Conservation (phyloP, 1,140 invertebrate genomes). For the Phocides pigmalion region DNA sequence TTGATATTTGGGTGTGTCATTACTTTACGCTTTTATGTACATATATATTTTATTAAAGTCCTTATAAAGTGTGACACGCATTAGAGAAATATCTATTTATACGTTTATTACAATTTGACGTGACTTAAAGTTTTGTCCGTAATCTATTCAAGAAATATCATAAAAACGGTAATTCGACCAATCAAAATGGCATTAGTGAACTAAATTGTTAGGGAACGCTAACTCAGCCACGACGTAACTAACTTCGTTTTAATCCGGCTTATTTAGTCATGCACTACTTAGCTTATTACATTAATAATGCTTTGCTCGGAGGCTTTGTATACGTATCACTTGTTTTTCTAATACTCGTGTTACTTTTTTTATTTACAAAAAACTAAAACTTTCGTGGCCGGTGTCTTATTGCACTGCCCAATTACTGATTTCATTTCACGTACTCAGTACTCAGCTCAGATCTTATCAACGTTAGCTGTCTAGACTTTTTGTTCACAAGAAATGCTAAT, state of each 20-base stretch:
- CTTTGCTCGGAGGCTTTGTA: conserved; percentile 32
- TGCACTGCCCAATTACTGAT: conserved; percentile 42
- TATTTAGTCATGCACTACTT: conserved; percentile 57
- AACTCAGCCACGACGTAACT: conserved; percentile 38
- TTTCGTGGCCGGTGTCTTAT: conserved; percentile 18
- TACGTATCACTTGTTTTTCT: conserved; percentile 14
- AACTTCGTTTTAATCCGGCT: conserved; percentile 49
- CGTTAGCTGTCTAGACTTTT: conserved; percentile 47
- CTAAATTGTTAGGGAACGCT: conserved; percentile 53
- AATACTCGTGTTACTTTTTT: background rate
- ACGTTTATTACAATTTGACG: conserved; percentile 50
- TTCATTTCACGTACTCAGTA: conserved; percentile 38
- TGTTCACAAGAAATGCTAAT: conserved; percentile 33
- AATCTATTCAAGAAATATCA: conserved; percentile 41
- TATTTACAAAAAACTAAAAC: conserved; percentile 14
- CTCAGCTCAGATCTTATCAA: conserved; percentile 32
- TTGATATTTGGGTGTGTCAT: no score
- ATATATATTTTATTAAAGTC: no score
- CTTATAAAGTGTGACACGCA: background rate
- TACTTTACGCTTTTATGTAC: no score
- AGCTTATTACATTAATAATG: conserved; percentile 33
- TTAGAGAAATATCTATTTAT: conserved; percentile 19
- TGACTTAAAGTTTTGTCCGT: conserved; percentile 45
- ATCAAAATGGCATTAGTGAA: conserved; percentile 77
- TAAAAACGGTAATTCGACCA: conserved; percentile 69